Evolutionary conservation across 2,888 invertebrate species (phyloP), one percentile per base, ranked within the genome.

Genomic region (Sinhomidia bicolor): DNA sequence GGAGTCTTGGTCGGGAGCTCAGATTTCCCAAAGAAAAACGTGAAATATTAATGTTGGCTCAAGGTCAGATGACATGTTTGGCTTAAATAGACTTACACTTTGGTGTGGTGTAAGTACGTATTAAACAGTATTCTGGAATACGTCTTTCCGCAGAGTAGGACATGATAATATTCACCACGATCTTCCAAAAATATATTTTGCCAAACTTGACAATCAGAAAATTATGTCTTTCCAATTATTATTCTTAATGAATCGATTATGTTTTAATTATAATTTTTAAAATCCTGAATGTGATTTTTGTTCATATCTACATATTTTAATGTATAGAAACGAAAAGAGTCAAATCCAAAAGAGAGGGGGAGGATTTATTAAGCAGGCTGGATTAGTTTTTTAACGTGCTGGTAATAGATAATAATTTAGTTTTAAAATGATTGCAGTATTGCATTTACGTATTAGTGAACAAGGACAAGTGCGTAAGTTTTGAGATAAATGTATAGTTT

Each of bases 1-100:
- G 98, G 90, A 95, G 98, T 90, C 97, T 98, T 81, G 98, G 98
- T 0, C 95, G 98, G 84, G 98, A 98, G 93, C 95, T 98, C 44
- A 95, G 98, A 93, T 98, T 98, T 94, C 98, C 98, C 85, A 98
- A 98, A 94, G 98, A 98, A 94, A 98, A 98, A 94, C 96, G 98
- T 93, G 98, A 98, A 94, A 98, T 98, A 93, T 95, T 98, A 78
- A 96, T 97, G 94, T 95, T 98, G 93, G 98, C 98, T 20, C 95
- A 97, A 93, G 96, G 97, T 93, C 88, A 89, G 60, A 68, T 89
- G 68, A 78, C 79, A 3, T 84, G 84, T 60, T 44, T 84, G 44
- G 81, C 88, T 14, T 88, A 57, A 78, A n/a, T n/a, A n/a, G n/a
- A 36, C 36, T 36, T 36, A n/a, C n/a, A n/a, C n/a, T n/a, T n/a